Base-by-base conservation (phyloP, 2,113 vertebrate genomes). In the Tetraodon nigroviridis region DNA sequence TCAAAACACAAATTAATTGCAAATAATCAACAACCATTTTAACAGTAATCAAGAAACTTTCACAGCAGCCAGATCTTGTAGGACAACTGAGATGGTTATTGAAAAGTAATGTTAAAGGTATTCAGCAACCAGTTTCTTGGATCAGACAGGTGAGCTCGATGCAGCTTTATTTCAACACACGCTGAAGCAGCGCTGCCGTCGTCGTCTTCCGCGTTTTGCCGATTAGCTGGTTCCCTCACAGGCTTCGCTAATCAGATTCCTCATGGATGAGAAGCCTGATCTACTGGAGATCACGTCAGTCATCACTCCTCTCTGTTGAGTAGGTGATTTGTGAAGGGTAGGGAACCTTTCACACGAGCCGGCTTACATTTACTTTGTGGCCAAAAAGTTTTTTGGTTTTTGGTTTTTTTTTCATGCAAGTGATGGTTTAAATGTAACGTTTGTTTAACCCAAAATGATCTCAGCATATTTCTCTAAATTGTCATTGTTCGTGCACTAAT, bases 261-360 rank as follows among this genome's bases (percentile, higher is more conserved):
- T 82, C 70, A 69, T 71, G 75, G 64, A 74, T 83, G 74, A 80
- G 69, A 71, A 75, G 63, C 64, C 47, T 67, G 80, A 81, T 77
- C 79, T 85, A 61, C 75, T 59, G 81, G 78, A 82, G 79, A 89
- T 86, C 81, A 84, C 72, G 79, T 74, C 79, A 79, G 82, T 86
- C 76, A 79, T 81, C 74, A 72, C 71, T 64, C 67, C 69, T 80
- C 76, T 75, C 64, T 75, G 76, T 62, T 73, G 66, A 71, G 75
- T 67, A 76, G 81, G 64, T 70, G 69, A 82, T 76, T 81, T 74
- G 60, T 73, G 67, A 65, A 12, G 50, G 70, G 61, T 37, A 29
- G 42, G 51, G 49, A 58, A 69, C 60, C 62, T 76, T 84, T 63
- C 69, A 81, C 65, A 78, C 71, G 65, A 80, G 58, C 71, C 70